A percentile compares a stretch with the other conserved stretches of the same genome.
phyloP scores from a whole-genome alignment of 1,140 invertebrate genomes.

The Stegodyphus dumicola region DNA sequence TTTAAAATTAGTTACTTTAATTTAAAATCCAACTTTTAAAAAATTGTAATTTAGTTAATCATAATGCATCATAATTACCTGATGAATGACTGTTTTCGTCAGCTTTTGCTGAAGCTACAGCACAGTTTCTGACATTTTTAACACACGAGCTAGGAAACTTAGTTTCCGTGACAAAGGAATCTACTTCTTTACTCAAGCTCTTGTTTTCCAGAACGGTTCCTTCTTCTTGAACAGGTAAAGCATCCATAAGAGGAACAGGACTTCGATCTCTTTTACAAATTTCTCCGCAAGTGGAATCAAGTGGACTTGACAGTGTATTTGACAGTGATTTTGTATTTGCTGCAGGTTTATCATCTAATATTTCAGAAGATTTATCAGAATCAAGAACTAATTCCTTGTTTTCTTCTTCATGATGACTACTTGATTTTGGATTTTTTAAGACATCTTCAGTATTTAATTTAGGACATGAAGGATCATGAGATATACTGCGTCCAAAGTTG shows the following conservation, averaged over 20 bases:
- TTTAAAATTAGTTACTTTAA: too few species aligned
- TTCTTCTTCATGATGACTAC: background rate
- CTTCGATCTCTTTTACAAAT: background rate
- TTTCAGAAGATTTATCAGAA: background rate
- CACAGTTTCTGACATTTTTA: too few species aligned
- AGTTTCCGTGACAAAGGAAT: background rate
- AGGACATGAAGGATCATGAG: conserved; percentile 49
- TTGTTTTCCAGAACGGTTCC: conserved; percentile 53
- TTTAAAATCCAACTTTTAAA: too few species aligned
- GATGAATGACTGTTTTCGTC: too few species aligned
- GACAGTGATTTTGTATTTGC: background rate
- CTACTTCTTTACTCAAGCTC: conserved; percentile 20
- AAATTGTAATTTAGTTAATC: too few species aligned
- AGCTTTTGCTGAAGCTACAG: too few species aligned
- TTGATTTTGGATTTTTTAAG: background rate
- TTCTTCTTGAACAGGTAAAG: conserved; percentile 40
- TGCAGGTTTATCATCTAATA: background rate
- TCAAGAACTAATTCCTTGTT: background rate
- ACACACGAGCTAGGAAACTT: too few species aligned
- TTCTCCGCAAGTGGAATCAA: background rate
- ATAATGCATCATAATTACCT: too few species aligned
- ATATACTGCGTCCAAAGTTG: conserved; percentile 50
- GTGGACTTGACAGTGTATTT: background rate
- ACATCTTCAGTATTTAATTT: background rate
- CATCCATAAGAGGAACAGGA: conserved; percentile 2